Evolutionary conservation across 2,113 vertebrate genomes (phyloP), one percentile per base, ranked within the genome.

Genomic region (Silurus asotus): DNA sequence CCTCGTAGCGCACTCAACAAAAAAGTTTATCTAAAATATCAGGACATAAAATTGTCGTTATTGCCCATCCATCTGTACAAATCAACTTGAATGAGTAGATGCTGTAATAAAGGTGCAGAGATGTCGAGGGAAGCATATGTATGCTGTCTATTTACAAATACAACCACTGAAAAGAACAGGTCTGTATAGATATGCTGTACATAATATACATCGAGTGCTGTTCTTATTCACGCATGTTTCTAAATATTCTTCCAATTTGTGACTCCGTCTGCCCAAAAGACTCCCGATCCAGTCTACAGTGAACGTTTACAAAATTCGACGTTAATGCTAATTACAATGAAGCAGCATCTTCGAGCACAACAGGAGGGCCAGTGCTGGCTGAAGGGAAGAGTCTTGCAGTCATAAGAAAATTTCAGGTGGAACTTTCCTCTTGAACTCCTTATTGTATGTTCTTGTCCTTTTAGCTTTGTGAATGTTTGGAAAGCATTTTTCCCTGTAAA

Each of bases 141-240:
- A 76, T 51, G 82, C 70, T 7, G 65, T 84, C 89, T 94, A 94
- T 95, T 81, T 94, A 95, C 93, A 90, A 92, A 86, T 90, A 90
- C 90, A 92, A 89, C 91, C 93, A 92, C 28, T 90, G 89, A 58
- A 82, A 89, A 91, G 90, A 91, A 90, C 83, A 80, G 91, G 92
- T 92, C 89, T 90, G 84, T 86, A 88, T 92, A 88, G 23, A 61
- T 93, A 90, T 86, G 88, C 92, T 95, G 93, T 94, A 94, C 94
- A 94, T 72, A 93, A 94, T 95, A 92, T 94, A 95, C 93, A 95
- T 81, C 89, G 90, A 91, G 91, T 90, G 88, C 85, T 89, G 91
- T 89, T 87, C 89, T 83, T 82, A 88, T 93, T 90, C 92, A 90
- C 91, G 92, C 89, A 93, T 89, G 87, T 88, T 89, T 84, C 72